Evolutionary conservation across 2,797 vertebrate genomes (phyloP).

Genomic region (Gadopsis marmoratus): DNA sequence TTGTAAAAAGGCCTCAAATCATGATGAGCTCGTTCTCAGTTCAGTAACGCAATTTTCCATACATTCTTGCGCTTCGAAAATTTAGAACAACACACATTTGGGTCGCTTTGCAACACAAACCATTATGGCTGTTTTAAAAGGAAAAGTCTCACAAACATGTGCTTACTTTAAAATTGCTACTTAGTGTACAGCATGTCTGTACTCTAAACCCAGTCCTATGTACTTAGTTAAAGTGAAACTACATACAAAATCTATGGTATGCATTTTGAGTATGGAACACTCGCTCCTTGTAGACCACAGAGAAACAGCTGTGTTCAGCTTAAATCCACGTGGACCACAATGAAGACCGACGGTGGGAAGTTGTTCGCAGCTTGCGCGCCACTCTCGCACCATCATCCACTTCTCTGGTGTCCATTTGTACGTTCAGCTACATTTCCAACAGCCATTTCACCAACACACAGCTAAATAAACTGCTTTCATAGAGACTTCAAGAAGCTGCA

Average conservation of each 20-base stretch:
- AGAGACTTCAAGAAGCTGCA: not conserved
- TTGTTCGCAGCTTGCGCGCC: conserved; percentile 13
- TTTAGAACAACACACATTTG: conserved; percentile 9
- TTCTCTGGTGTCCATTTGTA: not conserved
- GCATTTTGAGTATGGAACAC: conserved; percentile 28
- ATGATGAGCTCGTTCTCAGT: conserved; percentile 1
- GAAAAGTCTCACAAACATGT: conserved; percentile 26
- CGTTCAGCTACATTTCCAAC: conserved; percentile 1
- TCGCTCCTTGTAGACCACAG: not conserved
- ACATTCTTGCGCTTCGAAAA: not conserved
- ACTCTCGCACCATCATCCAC: not conserved
- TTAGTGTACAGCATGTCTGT: not conserved
- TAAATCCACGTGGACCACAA: conserved; percentile 1
- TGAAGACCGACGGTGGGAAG: conserved; percentile 10
- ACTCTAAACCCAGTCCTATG: conserved; percentile 30
- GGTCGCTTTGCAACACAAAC: conserved; percentile 25
- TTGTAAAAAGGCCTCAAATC: conserved; percentile 30
- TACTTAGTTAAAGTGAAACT: conserved; percentile 27
- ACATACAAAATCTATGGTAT: conserved; percentile 7
- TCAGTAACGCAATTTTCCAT: conserved; percentile 3
- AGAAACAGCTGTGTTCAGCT: conserved; percentile 12
- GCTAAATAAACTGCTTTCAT: conserved; percentile 3
- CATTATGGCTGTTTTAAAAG: conserved; percentile 11
- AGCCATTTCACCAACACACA: conserved; percentile 1
- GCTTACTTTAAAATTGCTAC: conserved; percentile 10